Conservation (phyloP, 2,797 vertebrate species). For the Amphiprion clarkii region DNA sequence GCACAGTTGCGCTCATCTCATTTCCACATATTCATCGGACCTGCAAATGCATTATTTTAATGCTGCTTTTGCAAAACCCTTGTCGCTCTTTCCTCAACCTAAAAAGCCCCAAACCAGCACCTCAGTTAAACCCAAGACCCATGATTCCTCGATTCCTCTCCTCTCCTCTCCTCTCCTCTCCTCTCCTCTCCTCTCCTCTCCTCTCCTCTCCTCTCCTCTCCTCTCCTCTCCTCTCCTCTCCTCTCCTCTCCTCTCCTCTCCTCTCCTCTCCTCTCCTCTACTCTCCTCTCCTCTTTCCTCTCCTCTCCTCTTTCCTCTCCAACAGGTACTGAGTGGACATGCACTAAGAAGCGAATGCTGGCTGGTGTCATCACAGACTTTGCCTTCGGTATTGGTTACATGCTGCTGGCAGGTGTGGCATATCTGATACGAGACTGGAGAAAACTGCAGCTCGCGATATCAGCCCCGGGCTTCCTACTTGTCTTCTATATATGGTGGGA, state of each 20-base stretch:
- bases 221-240: neutral
- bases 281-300: constrained; percentile 10
- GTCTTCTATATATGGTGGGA: constrained; percentile 87
- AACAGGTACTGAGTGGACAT: constrained; percentile 91
- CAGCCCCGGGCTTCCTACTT: constrained; percentile 81
- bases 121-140: constrained; percentile 23
- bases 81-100: constrained; percentile 28
- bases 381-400: constrained; percentile 86
- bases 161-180: constrained; percentile 13
- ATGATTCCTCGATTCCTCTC: constrained; percentile 2
- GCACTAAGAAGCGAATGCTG: constrained; percentile 83
- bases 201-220: neutral
- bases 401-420: constrained; percentile 87
- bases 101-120: constrained; percentile 26
- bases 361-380: constrained; percentile 85
- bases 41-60: constrained; percentile 4
- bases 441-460: constrained; percentile 85
- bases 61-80: constrained; percentile 38
- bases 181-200: constrained; percentile 18
- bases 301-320: constrained; percentile 20
- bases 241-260: constrained; percentile 4
- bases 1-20: neutral
- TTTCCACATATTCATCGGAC: neutral
- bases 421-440: constrained; percentile 90
- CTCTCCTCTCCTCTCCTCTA: constrained; percentile 5